These are phyloP conservation scores for Drosophila antonietae DNA, from an alignment of 2,888 invertebrate genomes.

Conservation along the genomic window DNA sequence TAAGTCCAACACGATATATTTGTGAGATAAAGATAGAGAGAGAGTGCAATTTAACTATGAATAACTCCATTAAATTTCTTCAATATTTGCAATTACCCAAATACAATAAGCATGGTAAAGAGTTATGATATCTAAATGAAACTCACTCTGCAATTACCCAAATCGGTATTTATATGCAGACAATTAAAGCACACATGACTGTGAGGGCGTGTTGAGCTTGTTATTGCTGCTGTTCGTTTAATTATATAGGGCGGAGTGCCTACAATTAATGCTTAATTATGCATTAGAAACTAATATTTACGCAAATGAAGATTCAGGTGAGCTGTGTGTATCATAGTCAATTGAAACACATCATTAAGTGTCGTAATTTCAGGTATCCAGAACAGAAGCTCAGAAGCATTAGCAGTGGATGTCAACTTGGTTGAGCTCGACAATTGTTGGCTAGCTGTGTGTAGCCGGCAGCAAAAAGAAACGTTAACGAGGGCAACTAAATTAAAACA, in stretches of 20 bases:
- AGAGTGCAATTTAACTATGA: background rate
- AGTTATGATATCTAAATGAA: background rate
- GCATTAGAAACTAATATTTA: constrained; percentile 20
- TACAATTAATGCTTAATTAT: constrained; percentile 17
- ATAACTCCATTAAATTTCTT: background rate
- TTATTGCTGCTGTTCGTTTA: background rate
- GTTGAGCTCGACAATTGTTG: background rate
- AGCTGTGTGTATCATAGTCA: background rate
- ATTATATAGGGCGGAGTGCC: background rate
- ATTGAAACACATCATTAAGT: background rate
- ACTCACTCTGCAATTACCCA: background rate
- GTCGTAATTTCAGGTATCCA: background rate
- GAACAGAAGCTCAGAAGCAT: background rate
- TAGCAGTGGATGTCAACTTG: background rate
- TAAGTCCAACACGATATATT: background rate
- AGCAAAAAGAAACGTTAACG: constrained; percentile 51
- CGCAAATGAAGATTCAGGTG: background rate
- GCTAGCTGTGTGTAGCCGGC: constrained; percentile 31
- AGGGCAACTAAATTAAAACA: constrained; percentile 65
- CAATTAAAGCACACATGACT: background rate
- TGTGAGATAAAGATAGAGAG: background rate
- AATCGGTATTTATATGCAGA: background rate
- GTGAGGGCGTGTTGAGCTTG: background rate
- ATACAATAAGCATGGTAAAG: too few relatives aligned
- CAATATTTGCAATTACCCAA: background rate